Evolutionary conservation across 2,888 invertebrate genomes (phyloP).

Genomic region (Byasa hedistus): DNA sequence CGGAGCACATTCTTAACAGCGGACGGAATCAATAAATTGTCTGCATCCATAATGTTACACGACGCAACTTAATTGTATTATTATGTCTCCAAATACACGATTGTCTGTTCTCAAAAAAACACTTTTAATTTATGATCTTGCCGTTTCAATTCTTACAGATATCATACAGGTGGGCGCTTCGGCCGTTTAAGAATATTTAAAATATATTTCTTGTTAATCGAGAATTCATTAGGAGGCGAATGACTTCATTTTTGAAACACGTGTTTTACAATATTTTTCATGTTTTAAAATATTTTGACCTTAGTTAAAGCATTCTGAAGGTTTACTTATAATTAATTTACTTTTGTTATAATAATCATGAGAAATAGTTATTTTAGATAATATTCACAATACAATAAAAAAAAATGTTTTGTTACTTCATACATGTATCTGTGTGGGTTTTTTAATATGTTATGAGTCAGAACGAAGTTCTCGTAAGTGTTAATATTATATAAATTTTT

Average conservation of each 20-base stretch:
- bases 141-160: constrained; percentile 32
- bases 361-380: not conserved
- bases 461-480: too few relatives aligned
- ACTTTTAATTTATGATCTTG: constrained; percentile 46
- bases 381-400: not conserved
- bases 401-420: not conserved
- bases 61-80: constrained; percentile 38
- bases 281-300: not conserved
- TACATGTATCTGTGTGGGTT: too few relatives aligned
- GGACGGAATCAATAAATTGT: constrained; percentile 59
- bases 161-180: constrained; percentile 48
- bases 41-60: constrained; percentile 46
- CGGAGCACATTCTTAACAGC: constrained; percentile 54
- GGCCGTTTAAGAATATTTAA: constrained; percentile 36
- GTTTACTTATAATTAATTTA: too few relatives aligned
- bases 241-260: constrained; percentile 37
- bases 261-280: constrained; percentile 31
- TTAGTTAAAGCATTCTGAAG: not conserved
- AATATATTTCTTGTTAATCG: constrained; percentile 4
- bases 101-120: constrained; percentile 44
- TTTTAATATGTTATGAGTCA: too few relatives aligned
- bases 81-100: constrained; percentile 32
- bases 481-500: too few relatives aligned
- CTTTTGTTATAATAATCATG: not conserved
- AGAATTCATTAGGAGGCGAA: constrained; percentile 40